Percentiles rank a stretch among this genome's conserved stretches.
Evolutionary conservation across 1,140 invertebrate genomes (phyloP).

Genomic region (Cryptotermes secundus): DNA sequence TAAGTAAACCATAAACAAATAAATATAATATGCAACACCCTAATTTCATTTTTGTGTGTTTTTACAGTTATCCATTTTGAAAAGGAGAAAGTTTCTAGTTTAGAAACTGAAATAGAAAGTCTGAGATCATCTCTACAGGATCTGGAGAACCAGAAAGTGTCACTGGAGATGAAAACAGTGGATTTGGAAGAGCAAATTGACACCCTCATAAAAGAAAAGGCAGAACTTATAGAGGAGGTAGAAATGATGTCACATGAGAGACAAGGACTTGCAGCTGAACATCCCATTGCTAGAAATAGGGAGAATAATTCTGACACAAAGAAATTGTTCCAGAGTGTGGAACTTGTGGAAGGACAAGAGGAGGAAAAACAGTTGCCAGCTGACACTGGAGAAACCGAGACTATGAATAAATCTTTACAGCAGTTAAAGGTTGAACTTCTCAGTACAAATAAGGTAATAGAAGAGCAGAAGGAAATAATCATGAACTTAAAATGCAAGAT

Average conservation of each 20-base stretch:
- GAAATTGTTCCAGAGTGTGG: constrained; percentile 30
- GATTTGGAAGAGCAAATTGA: constrained; percentile 70
- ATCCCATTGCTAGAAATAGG: not conserved
- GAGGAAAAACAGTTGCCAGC: not conserved
- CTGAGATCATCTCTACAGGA: constrained; percentile 45
- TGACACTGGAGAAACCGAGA: not conserved
- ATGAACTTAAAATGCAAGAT: constrained; percentile 40
- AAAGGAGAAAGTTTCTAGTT: constrained; percentile 57
- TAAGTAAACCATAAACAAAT: too few relatives aligned
- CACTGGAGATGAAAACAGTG: constrained; percentile 70
- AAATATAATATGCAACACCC: too few relatives aligned
- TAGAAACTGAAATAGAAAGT: constrained; percentile 60
- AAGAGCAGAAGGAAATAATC: constrained; percentile 41
- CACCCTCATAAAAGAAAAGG: constrained; percentile 45
- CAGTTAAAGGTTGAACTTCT: constrained; percentile 16
- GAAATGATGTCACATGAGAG: constrained; percentile 31
- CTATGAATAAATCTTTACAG: not conserved
- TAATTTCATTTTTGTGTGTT: constrained; percentile 38
- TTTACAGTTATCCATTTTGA: constrained; percentile 57
- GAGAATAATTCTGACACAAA: not conserved
- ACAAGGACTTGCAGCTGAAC: constrained; percentile 38
- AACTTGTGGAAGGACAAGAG: not conserved
- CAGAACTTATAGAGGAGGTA: constrained; percentile 51
- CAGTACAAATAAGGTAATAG: constrained; percentile 25
- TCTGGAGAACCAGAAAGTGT: constrained; percentile 60